Percentiles rank a stretch among this genome's conserved stretches.
These are phyloP conservation scores for Babylonia areolata DNA, from an alignment of 1,140 invertebrate species.

Conservation along the genomic window DNA sequence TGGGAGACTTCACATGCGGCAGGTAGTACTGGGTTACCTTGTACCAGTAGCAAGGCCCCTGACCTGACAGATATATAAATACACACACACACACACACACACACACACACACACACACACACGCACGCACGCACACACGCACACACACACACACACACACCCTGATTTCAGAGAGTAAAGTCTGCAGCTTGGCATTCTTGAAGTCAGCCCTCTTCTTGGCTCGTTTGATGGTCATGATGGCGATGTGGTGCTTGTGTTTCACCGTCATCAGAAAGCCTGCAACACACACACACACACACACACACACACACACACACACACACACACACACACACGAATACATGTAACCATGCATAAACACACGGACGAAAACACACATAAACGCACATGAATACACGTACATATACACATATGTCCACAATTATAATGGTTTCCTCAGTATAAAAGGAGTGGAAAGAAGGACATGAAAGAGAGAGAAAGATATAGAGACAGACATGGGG, in stretches of 20 bases:
- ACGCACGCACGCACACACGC: no score
- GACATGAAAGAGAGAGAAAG: no score
- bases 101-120: no score
- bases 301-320: not conserved
- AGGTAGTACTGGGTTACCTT: no score
- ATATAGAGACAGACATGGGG: no score
- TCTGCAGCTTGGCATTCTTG: slow-evolving; percentile 58
- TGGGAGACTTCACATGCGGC: no score
- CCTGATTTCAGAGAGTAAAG: slow-evolving; percentile 58
- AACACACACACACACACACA: not conserved
- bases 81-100: no score
- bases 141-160: slow-evolving; percentile 50
- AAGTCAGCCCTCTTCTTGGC: slow-evolving; percentile 61
- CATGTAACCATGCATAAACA: not conserved
- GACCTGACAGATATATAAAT: no score
- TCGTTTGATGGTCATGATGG: slow-evolving; percentile 60
- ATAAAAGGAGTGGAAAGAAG: no score
- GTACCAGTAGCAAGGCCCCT: no score
- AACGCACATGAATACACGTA: not conserved
- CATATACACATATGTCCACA: not conserved
- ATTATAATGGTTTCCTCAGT: no score
- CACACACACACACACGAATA: slow-evolving; percentile 6
- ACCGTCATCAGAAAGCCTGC: slow-evolving; percentile 65
- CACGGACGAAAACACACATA: not conserved
- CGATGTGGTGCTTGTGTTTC: slow-evolving; percentile 63